Evolutionary conservation across 1,140 invertebrate genomes (phyloP), one percentile per base, ranked within the genome.

Genomic region (Onthophagus taurus): DNA sequence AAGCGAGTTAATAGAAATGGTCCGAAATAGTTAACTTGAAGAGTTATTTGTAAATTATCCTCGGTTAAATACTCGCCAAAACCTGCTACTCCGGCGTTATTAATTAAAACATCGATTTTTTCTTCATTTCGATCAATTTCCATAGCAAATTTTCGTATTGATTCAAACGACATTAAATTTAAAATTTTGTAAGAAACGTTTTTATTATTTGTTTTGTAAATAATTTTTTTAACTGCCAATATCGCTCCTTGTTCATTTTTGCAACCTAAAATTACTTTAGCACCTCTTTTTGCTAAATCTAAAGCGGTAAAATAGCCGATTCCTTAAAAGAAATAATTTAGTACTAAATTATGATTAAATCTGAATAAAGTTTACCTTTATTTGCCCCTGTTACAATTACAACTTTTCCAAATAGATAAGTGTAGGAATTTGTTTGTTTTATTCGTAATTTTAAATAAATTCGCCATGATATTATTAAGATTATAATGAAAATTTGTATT

Each of bases 261-360:
- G 60, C 88, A 90, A 3, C 83, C 84, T 53, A 92, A 68, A 19
- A 89, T 75, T 3, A 92, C 81, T 49, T 72, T 70, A 13, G 85
- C 86, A 4, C 89, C 89, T 66, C 87, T 80, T 38, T 78, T 68
- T n/a, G 86, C 84, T 45, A 93, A 68, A 44, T 86, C 79, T 58
- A 78, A 74, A 2, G 85, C 87, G 13, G 84, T 89, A 70, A 90
- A 85, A 66, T 75, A 84, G 34, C 89, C 71, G 31, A 74, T 66
- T 29, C 71, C 69, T 63, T 42, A 3, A 5, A 36, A 36, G 1
- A 20, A 8, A 20, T 20, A 17, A 26, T 26, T 26, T 26, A 26
- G n/a, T 26, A 26, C 6, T 26, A 7, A 7, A 7, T 26, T 7
- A 26, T 7, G 24, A 26, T 26, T 26, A n/a, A n/a, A n/a, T n/a